Conservation (phyloP, 2,797 vertebrate species). For the Botia almorhae region DNA sequence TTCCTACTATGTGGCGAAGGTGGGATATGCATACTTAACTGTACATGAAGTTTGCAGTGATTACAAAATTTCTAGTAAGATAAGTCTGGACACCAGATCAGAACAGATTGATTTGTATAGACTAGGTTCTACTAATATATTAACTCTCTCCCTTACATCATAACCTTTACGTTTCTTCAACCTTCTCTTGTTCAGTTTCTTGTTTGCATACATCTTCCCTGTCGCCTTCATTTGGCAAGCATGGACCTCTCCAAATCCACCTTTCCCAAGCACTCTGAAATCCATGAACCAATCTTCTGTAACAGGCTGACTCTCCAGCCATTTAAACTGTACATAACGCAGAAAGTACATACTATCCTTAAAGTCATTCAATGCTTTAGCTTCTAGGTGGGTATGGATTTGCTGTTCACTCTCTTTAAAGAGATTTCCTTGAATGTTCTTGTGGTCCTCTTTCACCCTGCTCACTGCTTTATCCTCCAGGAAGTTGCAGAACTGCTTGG, state of each 20-base stretch:
- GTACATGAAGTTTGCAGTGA: neutral
- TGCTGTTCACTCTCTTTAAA: constrained; percentile 79
- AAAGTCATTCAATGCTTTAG: constrained; percentile 63
- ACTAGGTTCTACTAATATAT: constrained; percentile 5
- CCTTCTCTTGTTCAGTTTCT: constrained; percentile 82
- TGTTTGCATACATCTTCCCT: constrained; percentile 83
- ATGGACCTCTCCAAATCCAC: constrained; percentile 79
- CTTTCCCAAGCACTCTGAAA: constrained; percentile 81
- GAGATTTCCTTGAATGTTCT: constrained; percentile 71
- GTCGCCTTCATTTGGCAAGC: constrained; percentile 81
- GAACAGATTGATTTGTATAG: neutral
- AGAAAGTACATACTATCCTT: constrained; percentile 79
- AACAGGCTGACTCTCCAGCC: constrained; percentile 76
- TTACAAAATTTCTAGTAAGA: neutral
- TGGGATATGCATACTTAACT: neutral
- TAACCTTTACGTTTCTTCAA: constrained; percentile 82
- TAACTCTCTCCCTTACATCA: constrained; percentile 64
- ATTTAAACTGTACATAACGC: constrained; percentile 80
- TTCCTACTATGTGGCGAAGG: neutral
- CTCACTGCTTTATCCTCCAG: constrained; percentile 77
- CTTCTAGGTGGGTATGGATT: constrained; percentile 75
- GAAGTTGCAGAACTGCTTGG: constrained; percentile 77
- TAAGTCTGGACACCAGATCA: neutral
- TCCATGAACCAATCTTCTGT: constrained; percentile 82
- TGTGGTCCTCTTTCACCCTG: constrained; percentile 77